These are phyloP conservation scores for Triops cancriformis DNA, from an alignment of 1,140 invertebrate genomes.

Conservation along the genomic window DNA sequence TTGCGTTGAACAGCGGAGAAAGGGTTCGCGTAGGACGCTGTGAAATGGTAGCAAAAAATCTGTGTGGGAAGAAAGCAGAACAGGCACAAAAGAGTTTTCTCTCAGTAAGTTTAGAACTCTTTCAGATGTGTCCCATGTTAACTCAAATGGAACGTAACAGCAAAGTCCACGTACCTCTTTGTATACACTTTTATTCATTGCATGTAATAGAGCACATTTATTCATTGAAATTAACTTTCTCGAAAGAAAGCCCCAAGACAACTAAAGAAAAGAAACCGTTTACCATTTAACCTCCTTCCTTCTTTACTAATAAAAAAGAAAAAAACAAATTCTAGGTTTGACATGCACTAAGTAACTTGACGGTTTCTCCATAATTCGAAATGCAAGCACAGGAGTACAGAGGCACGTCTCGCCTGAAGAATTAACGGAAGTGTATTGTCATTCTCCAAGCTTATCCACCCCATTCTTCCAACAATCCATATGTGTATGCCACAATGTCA, in stretches of 20 bases:
- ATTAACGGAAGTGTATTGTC: slow-evolving; percentile 10
- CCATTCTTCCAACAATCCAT: not conserved
- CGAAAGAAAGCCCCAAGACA: not conserved
- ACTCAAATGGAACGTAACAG: not conserved
- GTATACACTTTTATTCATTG: not conserved
- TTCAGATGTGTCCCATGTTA: not conserved
- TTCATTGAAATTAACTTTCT: not conserved
- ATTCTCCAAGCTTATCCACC: not conserved
- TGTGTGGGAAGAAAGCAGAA: not conserved
- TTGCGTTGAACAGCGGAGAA: not conserved
- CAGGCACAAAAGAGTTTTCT: not conserved
- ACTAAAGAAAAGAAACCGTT: not conserved
- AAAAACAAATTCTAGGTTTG: not conserved
- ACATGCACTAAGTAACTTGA: not conserved
- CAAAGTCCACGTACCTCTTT: not conserved
- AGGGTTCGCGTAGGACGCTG: not conserved
- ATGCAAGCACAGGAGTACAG: not conserved
- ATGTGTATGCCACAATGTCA: not conserved
- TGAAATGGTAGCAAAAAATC: not conserved
- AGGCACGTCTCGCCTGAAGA: not conserved
- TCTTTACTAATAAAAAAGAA: not conserved
- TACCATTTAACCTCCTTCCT: not conserved
- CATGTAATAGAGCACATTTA: not conserved
- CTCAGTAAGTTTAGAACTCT: not conserved
- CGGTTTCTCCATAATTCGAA: not conserved